phyloP scores from a whole-genome alignment of 2,888 invertebrate species.

The Dryocosmus kuriphilus region DNA sequence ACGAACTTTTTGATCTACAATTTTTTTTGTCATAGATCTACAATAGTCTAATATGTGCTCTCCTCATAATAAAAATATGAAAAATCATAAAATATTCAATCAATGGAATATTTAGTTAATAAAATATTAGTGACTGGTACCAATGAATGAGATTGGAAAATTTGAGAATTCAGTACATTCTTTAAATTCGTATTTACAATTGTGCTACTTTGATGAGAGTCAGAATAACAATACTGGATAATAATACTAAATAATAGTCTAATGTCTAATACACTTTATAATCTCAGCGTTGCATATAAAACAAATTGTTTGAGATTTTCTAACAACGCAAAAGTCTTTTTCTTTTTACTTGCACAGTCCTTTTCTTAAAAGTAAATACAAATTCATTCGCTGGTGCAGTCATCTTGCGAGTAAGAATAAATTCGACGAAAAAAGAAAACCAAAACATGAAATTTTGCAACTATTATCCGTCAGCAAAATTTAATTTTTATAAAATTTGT shows the following conservation, averaged over 20 bases:
- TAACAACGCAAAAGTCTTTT: neutral
- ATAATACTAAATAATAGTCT: conserved; percentile 27
- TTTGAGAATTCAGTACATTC: neutral
- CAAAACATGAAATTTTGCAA: neutral
- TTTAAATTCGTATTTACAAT: neutral
- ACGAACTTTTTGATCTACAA: neutral
- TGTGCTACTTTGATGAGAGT: neutral
- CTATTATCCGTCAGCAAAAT: neutral
- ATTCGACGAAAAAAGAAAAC: neutral
- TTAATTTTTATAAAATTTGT: neutral
- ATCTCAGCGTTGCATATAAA: conserved; percentile 9
- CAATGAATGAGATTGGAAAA: conserved; percentile 9
- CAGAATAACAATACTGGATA: conserved; percentile 12
- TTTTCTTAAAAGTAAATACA: conserved; percentile 14
- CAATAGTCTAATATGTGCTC: neutral
- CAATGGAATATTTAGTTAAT: neutral
- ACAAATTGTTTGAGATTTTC: neutral
- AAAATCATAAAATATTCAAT: neutral
- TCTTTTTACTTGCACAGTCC: neutral
- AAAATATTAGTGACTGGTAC: conserved; percentile 1
- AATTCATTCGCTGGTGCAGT: neutral
- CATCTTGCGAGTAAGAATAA: neutral
- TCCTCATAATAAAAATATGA: neutral
- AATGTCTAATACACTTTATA: conserved; percentile 6
- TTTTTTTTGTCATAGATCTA: neutral